phyloP scores from a whole-genome alignment of 1,140 invertebrate species.

The Diorhabda sublineata region DNA sequence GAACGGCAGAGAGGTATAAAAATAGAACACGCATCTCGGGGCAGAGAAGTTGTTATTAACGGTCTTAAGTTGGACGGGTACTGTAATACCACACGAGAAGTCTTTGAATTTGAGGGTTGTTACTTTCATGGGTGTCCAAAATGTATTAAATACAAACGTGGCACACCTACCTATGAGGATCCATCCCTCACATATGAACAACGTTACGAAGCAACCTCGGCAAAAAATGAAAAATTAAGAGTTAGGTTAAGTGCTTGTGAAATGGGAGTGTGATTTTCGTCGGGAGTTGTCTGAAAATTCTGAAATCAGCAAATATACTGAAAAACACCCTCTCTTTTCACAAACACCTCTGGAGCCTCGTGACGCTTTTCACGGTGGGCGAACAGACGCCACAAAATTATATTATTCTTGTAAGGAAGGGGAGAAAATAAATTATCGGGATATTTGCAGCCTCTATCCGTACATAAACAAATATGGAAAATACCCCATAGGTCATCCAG shows the following conservation, averaged over 20 bases:
- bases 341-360: slow-evolving; percentile 6
- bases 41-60: slow-evolving; percentile 8
- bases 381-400: slow-evolving; percentile 14
- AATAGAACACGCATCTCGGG: slow-evolving; percentile 16
- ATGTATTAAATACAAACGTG: slow-evolving; percentile 6
- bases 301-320: neutral
- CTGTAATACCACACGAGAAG: slow-evolving; percentile 5
- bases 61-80: slow-evolving; percentile 18
- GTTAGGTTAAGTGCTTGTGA: slow-evolving; percentile 11
- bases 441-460: slow-evolving; percentile 43
- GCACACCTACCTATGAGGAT: neutral
- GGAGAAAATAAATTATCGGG: slow-evolving; percentile 43
- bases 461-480: slow-evolving; percentile 34
- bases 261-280: slow-evolving; percentile 15
- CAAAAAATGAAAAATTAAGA: neutral
- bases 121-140: slow-evolving; percentile 10
- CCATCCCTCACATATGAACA: neutral
- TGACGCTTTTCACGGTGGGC: slow-evolving; percentile 21
- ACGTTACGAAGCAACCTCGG: neutral
- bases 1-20: slow-evolving; percentile 15
- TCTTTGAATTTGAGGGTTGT: slow-evolving; percentile 13
- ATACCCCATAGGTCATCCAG: slow-evolving; percentile 45
- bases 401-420: slow-evolving; percentile 15
- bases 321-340: slow-evolving; percentile 1
- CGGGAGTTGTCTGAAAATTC: slow-evolving; percentile 4